Conservation (phyloP, 2,113 vertebrate species). For the Struthio camelus region DNA sequence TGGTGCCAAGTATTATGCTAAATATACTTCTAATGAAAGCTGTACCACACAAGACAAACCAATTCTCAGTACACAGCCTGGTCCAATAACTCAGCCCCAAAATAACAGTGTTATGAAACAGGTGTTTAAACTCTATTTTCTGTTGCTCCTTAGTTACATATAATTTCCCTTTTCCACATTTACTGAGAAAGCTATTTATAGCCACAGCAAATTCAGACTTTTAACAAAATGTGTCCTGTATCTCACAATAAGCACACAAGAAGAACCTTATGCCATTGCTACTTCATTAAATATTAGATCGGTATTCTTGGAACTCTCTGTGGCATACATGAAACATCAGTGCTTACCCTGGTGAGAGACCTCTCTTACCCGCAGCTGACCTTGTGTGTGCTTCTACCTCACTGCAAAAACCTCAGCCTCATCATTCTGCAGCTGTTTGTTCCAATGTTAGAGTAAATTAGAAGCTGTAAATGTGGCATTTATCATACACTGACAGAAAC, state of each 20-base stretch:
- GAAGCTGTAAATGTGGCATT: neutral
- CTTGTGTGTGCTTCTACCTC: neutral
- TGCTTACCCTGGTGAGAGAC: neutral
- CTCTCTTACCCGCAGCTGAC: slow-evolving; percentile 2
- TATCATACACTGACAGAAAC: neutral
- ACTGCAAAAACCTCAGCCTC: neutral
- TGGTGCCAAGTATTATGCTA: neutral
- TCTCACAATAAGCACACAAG: neutral
- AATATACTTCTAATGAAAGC: slow-evolving; percentile 1
- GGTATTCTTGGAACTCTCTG: neutral
- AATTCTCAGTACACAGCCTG: neutral
- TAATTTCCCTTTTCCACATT: slow-evolving; percentile 13
- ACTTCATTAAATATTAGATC: neutral
- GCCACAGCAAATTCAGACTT: neutral
- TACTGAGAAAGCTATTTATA: neutral
- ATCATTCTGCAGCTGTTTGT: neutral
- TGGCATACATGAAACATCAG: neutral
- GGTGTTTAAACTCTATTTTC: slow-evolving; percentile 29
- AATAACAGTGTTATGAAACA: slow-evolving; percentile 14
- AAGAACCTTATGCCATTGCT: neutral
- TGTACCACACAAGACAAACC: neutral
- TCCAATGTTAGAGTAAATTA: neutral
- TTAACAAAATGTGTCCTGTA: neutral
- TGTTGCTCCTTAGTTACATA: slow-evolving; percentile 7
- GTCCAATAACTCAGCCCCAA: neutral